Evolutionary conservation across 1,140 invertebrate genomes (phyloP), one percentile per base, ranked within the genome.

Genomic region (Drosophila willistoni): DNA sequence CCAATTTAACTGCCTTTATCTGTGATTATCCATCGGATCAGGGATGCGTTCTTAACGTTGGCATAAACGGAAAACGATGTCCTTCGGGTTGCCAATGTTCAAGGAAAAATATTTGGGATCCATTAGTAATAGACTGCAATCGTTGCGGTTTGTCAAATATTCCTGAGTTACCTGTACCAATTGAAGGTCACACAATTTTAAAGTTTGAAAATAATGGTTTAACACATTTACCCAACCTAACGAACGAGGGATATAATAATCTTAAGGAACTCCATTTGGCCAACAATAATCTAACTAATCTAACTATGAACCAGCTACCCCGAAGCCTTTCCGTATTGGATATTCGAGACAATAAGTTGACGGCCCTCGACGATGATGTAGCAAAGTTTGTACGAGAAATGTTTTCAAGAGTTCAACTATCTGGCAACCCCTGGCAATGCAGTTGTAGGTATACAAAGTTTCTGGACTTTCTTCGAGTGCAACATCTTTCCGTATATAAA

Each of bases 351-450:
- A 36, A 36, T 36, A 36, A 36, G 0, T 36, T 36, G 34, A 36
- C 34, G 3, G 34, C 34, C 9, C 34, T 36, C 1, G 34, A 36
- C n/a, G 13, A 44, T 2, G n/a, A 14, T 7, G 42, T 44, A 3
- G 17, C 42, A 14, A 5, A 44, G 4, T 14, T 14, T 14, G 14
- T 44, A 44, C 7, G 5, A 14, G 14, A 14, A 3, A 7, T 44
- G 3, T 29, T 29, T 29, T 29, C n/a, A 17, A 7, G 13, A 7
- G 13, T 17, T 7, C 42, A 55, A 0, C 12, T 55, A n/a, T 55
- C 54, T 29, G 22, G 22, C 22, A 55, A 55, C 17, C 54, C 54
- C 12, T 55, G 54, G 22, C 4, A 55, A 55, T 55, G 54, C 25
- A 55, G 12, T 55, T 55, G 54, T 13, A 29, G 25, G 25, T 55